phyloP scores from a whole-genome alignment of 35 echinoderm and acorn worm species.

The Hemicentrotus pulcherrimus region DNA sequence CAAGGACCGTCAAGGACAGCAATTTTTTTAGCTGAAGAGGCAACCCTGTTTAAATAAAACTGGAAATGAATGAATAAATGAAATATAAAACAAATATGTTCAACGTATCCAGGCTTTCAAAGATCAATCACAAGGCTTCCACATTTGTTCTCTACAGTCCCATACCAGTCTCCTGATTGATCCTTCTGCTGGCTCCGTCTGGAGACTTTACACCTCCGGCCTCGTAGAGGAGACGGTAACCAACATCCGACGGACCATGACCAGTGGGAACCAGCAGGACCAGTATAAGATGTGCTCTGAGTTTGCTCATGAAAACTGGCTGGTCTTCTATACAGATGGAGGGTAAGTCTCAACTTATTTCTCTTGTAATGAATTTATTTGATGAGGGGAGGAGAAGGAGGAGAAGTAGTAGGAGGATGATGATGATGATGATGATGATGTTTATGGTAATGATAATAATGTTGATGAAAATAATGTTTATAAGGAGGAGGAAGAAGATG shows the following conservation, averaged over 20 bases:
- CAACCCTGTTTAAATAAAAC: no score
- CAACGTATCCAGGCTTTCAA: no score
- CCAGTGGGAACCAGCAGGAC: slow-evolving; percentile 54
- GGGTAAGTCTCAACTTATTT: slow-evolving; percentile 58
- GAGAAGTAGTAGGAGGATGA: no score
- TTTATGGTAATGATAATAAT: background rate
- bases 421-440: background rate
- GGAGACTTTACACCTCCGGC: slow-evolving; percentile 66
- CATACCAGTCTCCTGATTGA: slow-evolving; percentile 80
- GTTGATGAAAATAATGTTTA: no score
- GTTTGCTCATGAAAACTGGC: slow-evolving; percentile 77
- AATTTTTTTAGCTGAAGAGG: no score
- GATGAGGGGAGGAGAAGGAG: no score
- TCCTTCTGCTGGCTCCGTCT: slow-evolving; percentile 55
- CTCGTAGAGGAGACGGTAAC: slow-evolving; percentile 76
- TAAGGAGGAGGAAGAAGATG: background rate
- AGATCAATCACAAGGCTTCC: background rate
- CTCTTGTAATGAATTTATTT: background rate
- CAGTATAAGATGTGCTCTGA: slow-evolving; percentile 91
- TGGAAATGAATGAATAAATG: no score
- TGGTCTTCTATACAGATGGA: slow-evolving; percentile 80
- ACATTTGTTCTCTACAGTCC: slow-evolving; percentile 47
- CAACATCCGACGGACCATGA: slow-evolving; percentile 68
- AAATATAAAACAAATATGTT: no score
- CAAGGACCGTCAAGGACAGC: no score